Evolutionary conservation across 2,797 vertebrate genomes (phyloP).

Genomic region (Anabas testudineus): DNA sequence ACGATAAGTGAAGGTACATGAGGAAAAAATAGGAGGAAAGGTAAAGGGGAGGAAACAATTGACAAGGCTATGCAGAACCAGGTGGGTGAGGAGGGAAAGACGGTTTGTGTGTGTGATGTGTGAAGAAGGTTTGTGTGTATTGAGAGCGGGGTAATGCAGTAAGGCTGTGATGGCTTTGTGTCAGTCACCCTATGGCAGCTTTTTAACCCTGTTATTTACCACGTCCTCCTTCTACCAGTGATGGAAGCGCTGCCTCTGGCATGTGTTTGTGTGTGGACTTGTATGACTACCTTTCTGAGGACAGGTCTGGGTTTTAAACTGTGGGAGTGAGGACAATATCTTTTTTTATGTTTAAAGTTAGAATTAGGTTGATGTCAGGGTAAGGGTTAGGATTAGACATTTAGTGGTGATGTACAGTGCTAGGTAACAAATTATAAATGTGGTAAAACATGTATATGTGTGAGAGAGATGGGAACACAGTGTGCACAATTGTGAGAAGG

Average conservation of each 20-base stretch:
- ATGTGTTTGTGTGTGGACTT: conserved; percentile 22
- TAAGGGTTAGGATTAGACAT: background rate
- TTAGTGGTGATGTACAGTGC: background rate
- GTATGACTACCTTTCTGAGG: no score
- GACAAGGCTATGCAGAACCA: conserved; percentile 18
- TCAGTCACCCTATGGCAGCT: conserved; percentile 78
- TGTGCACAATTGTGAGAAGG: conserved; percentile 36
- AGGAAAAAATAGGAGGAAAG: conserved; percentile 7
- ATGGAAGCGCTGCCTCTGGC: conserved; percentile 62
- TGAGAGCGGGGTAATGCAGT: background rate
- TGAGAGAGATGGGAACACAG: background rate
- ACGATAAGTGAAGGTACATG: conserved; percentile 51
- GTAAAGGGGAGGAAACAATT: conserved; percentile 2
- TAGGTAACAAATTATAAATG: background rate
- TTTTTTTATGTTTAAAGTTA: background rate
- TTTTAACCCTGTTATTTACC: conserved; percentile 79
- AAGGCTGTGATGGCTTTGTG: conserved; percentile 63
- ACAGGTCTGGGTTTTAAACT: background rate
- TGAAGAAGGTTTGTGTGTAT: conserved; percentile 11
- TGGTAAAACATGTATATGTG: conserved; percentile 11
- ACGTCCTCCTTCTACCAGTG: conserved; percentile 70
- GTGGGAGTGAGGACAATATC: background rate
- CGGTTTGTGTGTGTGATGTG: conserved; percentile 11
- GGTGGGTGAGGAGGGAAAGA: conserved; percentile 14
- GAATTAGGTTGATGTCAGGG: no score